Base-by-base conservation (phyloP, 2,888 invertebrate genomes). In the Caenorhabditis panamensis region DNA sequence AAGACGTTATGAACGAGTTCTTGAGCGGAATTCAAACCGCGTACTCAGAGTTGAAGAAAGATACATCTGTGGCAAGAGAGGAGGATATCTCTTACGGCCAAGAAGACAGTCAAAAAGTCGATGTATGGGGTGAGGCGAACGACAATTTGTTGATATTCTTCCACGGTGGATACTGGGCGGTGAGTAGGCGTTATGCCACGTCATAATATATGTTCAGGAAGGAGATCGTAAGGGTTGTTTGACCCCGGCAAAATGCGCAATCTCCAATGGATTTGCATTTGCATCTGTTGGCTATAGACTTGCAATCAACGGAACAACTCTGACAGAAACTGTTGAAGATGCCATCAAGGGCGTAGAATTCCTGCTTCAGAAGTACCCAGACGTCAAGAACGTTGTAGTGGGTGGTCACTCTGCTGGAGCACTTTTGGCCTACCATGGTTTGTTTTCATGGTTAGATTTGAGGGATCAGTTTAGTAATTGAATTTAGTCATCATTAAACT, bases 161-260 rank as follows among this genome's bases (percentile, higher is more conserved):
- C 20, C 84, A 84, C 31, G 84, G 84, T 11, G 84, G 84, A 28
- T 84, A 82, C 37, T 84, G 82, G 82, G 73, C 72, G 77, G 82
- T 79, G 6, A 18, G 66, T n/a, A n/a, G 28, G 18, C 16, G 16
- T 36, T 16, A 51, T 31, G 16, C 8, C 18, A 24, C 22, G 22
- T 5, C 16, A 54, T 6, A 9, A 26, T 54, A 26, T 13, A 11
- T 44, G 20, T 63, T 18, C 67, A 77, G 77, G 68, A 36, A 18
- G 73, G 73, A 41, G 31, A 28, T 2, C 16, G 75, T 18, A 69
- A 73, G 18, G 54, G 69, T 18, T 64, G 59, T 41, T n/a, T 69
- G 5, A 49, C 64, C 24, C 69, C 71, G 5, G 53, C 22, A 2
- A n/a, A 24, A 18, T 66, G 59, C 9, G 41, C 66, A 1, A 9